A percentile compares a stretch with the other conserved stretches of the same genome.
phyloP scores from a whole-genome alignment of 2,888 invertebrate species.

The Mimumesa dahlbomi region DNA sequence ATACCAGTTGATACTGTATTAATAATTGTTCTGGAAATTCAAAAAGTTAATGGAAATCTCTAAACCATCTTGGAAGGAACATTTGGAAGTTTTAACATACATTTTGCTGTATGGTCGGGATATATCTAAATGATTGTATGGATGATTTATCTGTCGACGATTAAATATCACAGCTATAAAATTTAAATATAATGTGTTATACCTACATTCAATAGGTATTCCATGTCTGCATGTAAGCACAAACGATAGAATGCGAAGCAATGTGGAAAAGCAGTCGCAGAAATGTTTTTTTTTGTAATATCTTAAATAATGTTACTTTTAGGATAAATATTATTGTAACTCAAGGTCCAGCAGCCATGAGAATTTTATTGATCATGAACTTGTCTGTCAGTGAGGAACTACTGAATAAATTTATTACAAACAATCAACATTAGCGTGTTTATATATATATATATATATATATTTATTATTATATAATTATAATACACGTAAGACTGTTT shows the following conservation, averaged over 20 bases:
- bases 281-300: slow-evolving; percentile 31
- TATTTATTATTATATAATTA: slow-evolving; percentile 17
- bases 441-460: slow-evolving; percentile 1
- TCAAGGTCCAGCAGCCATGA: neutral
- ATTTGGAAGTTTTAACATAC: no score
- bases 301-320: slow-evolving; percentile 15
- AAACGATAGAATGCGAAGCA: no score
- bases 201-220: slow-evolving; percentile 19
- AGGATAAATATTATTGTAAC: slow-evolving; percentile 10
- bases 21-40: no score
- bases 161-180: no score
- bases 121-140: no score
- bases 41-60: no score
- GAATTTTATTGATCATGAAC: slow-evolving; percentile 14
- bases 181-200: slow-evolving; percentile 20
- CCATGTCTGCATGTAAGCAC: slow-evolving; percentile 7
- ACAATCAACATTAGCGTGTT: neutral
- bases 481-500: slow-evolving; percentile 13
- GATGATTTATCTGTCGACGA: no score
- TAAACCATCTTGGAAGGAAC: no score
- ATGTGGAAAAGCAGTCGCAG: neutral
- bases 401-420: slow-evolving; percentile 46
- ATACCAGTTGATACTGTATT: no score
- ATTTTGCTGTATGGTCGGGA: no score
- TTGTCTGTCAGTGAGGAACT: slow-evolving; percentile 8